Percentiles rank a stretch among this genome's conserved stretches.
Evolutionary conservation across 2,888 invertebrate genomes (phyloP).

Genomic region (Nephrotoma guestfalica): DNA sequence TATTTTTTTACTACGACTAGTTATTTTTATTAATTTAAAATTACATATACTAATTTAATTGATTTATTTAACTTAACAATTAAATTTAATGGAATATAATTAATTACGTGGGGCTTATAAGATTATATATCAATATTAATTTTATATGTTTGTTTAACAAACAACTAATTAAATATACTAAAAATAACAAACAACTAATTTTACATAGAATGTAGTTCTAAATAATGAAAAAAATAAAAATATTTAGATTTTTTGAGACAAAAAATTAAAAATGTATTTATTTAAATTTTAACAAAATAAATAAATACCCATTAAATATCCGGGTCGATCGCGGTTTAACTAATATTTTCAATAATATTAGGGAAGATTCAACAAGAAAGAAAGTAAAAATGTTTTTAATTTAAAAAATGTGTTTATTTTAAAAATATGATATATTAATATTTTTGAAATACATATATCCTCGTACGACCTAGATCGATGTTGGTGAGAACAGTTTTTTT

Average conservation of each 20-base stretch:
- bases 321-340: constrained; percentile 1
- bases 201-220: background rate
- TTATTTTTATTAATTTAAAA: background rate
- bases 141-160: background rate
- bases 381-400: background rate
- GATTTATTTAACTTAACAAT: background rate
- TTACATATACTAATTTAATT: background rate
- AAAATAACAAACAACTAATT: background rate
- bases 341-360: background rate
- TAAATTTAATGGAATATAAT: background rate
- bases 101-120: background rate
- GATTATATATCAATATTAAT: background rate
- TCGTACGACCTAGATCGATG: constrained; percentile 5
- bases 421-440: background rate
- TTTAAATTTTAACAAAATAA: background rate
- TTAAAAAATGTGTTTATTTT: background rate
- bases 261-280: background rate
- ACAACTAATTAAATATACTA: background rate
- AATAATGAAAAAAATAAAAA: background rate
- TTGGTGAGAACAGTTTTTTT: constrained; percentile 9
- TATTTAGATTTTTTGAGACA: background rate
- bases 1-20: background rate
- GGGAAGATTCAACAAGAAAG: background rate
- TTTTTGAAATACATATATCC: background rate
- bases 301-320: background rate